Evolutionary conservation across 2,888 invertebrate species (phyloP), one percentile per base, ranked within the genome.

Genomic region (Siphlonurus alternatus): DNA sequence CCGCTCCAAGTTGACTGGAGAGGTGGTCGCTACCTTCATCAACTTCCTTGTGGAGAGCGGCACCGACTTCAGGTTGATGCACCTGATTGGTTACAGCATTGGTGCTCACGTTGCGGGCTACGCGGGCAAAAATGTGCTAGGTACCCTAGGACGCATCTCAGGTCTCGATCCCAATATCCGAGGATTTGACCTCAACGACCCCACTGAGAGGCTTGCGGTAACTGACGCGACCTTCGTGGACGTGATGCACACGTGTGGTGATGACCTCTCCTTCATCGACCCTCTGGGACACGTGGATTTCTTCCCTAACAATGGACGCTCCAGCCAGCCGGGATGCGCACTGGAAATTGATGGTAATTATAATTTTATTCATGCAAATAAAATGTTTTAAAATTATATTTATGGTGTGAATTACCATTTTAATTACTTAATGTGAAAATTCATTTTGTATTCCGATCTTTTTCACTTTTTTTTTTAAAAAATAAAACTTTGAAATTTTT

Each of bases 171-270:
- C 89, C 0, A 88, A 88, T 0, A 73, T 81, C 22, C 86, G 86
- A 0, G 76, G 80, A 3, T 86, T 85, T 71, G 81, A 82, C 72
- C 69, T 69, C 23, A 59, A 76, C 76, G 61, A 38, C 2, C 73
- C 76, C 1, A 73, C 76, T 20, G 76, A 78, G 63, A 76, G 79
- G 62, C 75, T 89, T 61, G 86, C 86, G 68, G 74, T 75, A 25
- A 79, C 76, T 2, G 88, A 89, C 72, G 88, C 88, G 0, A 74
- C 78, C 23, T 89, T 87, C 70, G 89, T 84, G 0, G 88, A 89
- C 71, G 80, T 88, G 1, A 84, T 89, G 62, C 89, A 89, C 71
- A 86, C 86, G 0, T 83, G 84, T 69, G 83, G 81, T 0, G 88
- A 87, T 0, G 76, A 82, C 59, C 76, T 83, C 38, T 88, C 88